Percentiles rank a stretch among this genome's conserved stretches.
These are phyloP conservation scores for Manis pentadactyla DNA, from an alignment of 2,797 vertebrate species.

Conservation along the genomic window DNA sequence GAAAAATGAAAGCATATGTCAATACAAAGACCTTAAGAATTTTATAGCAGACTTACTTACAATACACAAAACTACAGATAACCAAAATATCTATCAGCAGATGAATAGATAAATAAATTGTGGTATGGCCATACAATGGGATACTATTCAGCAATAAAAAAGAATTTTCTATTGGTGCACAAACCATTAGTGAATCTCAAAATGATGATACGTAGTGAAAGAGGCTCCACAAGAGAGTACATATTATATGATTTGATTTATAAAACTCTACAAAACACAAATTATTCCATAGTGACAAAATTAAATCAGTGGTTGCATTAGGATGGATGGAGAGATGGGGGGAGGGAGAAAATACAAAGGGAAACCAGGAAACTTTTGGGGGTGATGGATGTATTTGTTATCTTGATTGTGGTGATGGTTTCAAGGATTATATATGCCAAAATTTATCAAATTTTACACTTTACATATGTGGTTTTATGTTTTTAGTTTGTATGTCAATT, in stretches of 20 bases:
- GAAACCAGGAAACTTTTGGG: not conserved
- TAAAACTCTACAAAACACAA: not conserved
- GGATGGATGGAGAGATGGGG: not conserved
- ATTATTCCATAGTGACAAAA: not conserved
- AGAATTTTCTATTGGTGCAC: not conserved
- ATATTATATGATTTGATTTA: not conserved
- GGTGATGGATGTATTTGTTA: not conserved
- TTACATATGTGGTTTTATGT: not conserved
- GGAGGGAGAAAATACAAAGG: not conserved
- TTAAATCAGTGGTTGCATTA: not conserved
- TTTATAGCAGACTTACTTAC: not conserved
- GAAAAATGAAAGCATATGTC: not conserved
- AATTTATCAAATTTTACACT: not conserved
- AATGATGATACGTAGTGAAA: not conserved
- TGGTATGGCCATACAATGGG: not conserved
- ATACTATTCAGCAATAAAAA: not conserved
- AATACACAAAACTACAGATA: not conserved
- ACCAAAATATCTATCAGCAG: not conserved
- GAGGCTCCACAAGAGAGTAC: not conserved
- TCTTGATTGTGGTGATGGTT: not conserved
- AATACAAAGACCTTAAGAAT: not conserved
- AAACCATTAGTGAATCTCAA: not conserved
- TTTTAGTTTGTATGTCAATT: not conserved
- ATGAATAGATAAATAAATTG: not conserved
- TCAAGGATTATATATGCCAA: conserved; percentile 6